Evolutionary conservation across 1,140 invertebrate species (phyloP).

Genomic region (Pollicipes pollicipes): DNA sequence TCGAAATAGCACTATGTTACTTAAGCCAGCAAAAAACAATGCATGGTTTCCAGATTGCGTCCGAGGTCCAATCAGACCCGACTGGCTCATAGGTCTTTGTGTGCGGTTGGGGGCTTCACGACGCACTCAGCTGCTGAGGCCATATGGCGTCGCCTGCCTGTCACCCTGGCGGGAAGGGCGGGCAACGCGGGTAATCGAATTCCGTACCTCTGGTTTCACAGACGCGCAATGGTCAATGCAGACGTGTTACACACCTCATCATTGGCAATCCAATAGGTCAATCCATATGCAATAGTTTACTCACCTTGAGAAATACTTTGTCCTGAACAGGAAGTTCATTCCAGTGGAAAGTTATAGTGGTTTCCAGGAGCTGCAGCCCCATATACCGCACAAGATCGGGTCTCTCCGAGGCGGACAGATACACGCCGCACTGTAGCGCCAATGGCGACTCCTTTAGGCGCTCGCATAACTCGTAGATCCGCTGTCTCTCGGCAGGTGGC

Average conservation of each 20-base stretch:
- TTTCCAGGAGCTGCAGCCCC: conserved; percentile 72
- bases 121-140: background rate
- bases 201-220: background rate
- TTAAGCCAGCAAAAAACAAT: no score
- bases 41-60: no score
- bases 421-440: conserved; percentile 65
- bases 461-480: background rate
- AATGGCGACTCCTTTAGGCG: conserved; percentile 38
- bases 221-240: conserved; percentile 1
- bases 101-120: no score
- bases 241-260: no score
- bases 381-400: conserved; percentile 64
- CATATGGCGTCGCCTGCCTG: no score
- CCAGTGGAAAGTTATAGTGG: conserved; percentile 79
- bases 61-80: no score
- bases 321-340: conserved; percentile 64
- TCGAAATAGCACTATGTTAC: no score
- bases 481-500: background rate
- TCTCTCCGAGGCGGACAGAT: conserved; percentile 47
- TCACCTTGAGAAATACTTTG: conserved; percentile 67
- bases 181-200: background rate
- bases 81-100: no score
- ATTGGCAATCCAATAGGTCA: conserved; percentile 11
- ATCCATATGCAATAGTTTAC: conserved; percentile 1
- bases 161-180: background rate